Base-by-base conservation (phyloP, 2,113 vertebrate genomes). In the Hucho hucho region DNA sequence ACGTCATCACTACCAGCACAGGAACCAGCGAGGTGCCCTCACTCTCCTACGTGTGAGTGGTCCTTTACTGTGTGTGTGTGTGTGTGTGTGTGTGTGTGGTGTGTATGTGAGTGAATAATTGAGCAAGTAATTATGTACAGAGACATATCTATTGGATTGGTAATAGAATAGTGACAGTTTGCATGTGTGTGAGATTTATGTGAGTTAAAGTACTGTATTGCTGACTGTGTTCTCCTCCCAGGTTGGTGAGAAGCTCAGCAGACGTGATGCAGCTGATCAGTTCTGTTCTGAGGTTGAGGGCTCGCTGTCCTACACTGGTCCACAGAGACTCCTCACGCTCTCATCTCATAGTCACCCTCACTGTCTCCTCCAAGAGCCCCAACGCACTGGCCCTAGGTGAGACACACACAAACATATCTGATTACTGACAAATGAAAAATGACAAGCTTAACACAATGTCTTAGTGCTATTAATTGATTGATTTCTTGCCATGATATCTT, bases 321-420 rank as follows among this genome's bases (percentile, higher is more conserved):
- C 96, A 97, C 13, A 71, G 85, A 2, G 88, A 93, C 75, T 96
- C 95, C 0, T 97, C 96, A 2, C 91, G 94, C 63, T 97, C 95
- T 28, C 96, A 97, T 85, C 91, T 96, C 79, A 83, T 96, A 0
- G 81, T 96, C 22, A 95, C 92, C 0, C 80, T 96, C 76, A 93
- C 92, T 1, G 67, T 94, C 75, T 94, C 90, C 24, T 83, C 91
- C 70, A 78, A 88, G 83, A 87, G 83, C 69, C 81, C 84, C 70
- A 75, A 85, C 25, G 84, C 83, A 16, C 74, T 91, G 73, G 82
- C 84, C 68, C 74, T 88, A 9, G 85, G 95, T 95, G 82, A 93
- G 93, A 75, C 37, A 1, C 65, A 13, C 2, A 9, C 13, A 13
- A 14, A 43, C 16, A 76, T 58, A 37, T 18, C 29, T 7, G 66